Conservation (phyloP, 1,140 invertebrate genomes). For the Anthonomus grandis region DNA sequence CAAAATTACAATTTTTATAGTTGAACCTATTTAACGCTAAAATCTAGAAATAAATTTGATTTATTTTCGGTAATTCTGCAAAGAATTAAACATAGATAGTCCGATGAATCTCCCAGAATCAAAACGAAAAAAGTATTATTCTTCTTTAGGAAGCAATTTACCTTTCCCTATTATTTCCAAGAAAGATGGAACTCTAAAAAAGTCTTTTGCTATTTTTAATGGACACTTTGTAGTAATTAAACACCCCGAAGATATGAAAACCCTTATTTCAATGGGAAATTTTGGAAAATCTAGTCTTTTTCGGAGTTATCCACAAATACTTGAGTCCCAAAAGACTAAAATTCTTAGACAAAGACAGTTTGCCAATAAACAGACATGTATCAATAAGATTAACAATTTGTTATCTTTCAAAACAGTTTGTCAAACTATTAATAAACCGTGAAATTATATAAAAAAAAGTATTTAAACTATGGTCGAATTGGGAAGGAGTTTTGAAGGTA, state of each 20-base stretch:
- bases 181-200: slow-evolving; percentile 21
- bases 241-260: slow-evolving; percentile 57
- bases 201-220: slow-evolving; percentile 61
- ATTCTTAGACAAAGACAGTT: slow-evolving; percentile 44
- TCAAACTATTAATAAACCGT: too few relatives aligned
- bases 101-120: slow-evolving; percentile 52
- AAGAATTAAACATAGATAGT: too few relatives aligned
- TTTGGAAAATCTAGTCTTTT: slow-evolving; percentile 65
- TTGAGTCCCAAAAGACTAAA: slow-evolving; percentile 9
- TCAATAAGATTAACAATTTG: slow-evolving; percentile 4
- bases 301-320: slow-evolving; percentile 37
- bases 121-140: slow-evolving; percentile 48
- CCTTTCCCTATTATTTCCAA: slow-evolving; percentile 51
- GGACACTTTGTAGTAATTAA: slow-evolving; percentile 62
- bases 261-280: slow-evolving; percentile 66
- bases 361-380: slow-evolving; percentile 34
- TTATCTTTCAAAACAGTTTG: too few relatives aligned
- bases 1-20: too few relatives aligned
- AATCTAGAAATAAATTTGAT: too few relatives aligned
- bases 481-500: too few relatives aligned
- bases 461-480: too few relatives aligned
- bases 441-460: too few relatives aligned
- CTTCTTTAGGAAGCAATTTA: slow-evolving; percentile 39
- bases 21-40: too few relatives aligned
- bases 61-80: too few relatives aligned